phyloP scores from a whole-genome alignment of 2,113 vertebrate species.

The Steatornis caripensis region DNA sequence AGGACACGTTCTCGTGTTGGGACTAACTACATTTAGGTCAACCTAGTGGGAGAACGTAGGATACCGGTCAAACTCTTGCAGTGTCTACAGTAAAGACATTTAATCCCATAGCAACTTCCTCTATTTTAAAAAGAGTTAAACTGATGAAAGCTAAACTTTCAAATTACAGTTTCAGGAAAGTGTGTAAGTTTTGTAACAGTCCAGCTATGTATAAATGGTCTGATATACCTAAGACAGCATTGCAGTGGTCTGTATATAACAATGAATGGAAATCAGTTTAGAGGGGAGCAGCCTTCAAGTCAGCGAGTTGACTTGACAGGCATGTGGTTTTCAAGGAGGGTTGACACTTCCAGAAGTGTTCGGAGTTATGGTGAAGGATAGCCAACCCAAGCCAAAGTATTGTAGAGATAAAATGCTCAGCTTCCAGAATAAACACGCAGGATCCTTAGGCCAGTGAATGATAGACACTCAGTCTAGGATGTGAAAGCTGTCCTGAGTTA shows the following conservation, averaged over 20 bases:
- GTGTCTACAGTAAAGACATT: background rate
- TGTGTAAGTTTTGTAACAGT: background rate
- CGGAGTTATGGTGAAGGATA: background rate
- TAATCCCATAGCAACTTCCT: background rate
- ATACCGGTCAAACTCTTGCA: background rate
- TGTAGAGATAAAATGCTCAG: background rate
- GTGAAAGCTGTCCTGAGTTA: background rate
- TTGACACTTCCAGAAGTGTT: background rate
- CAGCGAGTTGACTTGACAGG: background rate
- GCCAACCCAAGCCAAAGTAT: background rate
- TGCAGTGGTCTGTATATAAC: background rate
- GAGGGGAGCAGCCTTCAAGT: background rate
- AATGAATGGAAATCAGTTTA: background rate
- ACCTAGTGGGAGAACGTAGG: background rate
- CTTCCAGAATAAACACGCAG: background rate
- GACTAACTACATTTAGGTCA: background rate
- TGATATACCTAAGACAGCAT: background rate
- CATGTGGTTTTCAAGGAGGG: background rate
- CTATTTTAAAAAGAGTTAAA: background rate
- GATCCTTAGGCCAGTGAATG: background rate
- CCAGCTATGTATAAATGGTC: background rate
- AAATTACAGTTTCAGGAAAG: background rate
- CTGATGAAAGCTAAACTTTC: background rate
- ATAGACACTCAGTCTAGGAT: background rate
- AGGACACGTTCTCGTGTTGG: fast-evolving